Evolutionary conservation across 1,140 invertebrate species (phyloP).

Genomic region (Papilio machaon): DNA sequence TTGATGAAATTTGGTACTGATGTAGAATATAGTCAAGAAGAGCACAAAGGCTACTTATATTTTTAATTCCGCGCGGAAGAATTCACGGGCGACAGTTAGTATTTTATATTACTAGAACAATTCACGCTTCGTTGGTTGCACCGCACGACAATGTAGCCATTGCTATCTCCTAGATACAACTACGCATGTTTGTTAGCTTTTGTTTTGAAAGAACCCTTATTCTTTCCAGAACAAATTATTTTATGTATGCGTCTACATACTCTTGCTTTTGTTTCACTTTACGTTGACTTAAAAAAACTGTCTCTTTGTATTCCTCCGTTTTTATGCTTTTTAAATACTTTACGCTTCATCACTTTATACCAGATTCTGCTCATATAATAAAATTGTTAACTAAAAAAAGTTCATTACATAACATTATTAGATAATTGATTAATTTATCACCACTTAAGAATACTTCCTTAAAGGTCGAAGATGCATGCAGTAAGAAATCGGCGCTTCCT

Average conservation of each 20-base stretch:
- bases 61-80: not conserved
- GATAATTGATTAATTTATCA: not conserved
- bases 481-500: not conserved
- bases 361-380: not conserved
- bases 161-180: not conserved
- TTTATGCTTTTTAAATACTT: not conserved
- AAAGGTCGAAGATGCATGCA: not conserved
- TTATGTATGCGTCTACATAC: not conserved
- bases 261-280: not conserved
- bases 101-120: not conserved
- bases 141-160: not conserved
- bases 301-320: not conserved
- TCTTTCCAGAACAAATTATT: slow-evolving; percentile 19
- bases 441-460: not conserved
- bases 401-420: not conserved
- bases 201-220: slow-evolving; percentile 20
- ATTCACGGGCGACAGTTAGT: not conserved
- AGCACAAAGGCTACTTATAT: no score
- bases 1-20: no score
- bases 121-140: not conserved
- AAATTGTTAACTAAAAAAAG: not conserved
- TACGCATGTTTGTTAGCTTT: slow-evolving; percentile 15
- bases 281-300: not conserved
- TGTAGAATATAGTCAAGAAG: no score
- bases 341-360: not conserved